These are phyloP conservation scores for Noctua comes DNA, from an alignment of 2,888 invertebrate genomes.

Conservation along the genomic window DNA sequence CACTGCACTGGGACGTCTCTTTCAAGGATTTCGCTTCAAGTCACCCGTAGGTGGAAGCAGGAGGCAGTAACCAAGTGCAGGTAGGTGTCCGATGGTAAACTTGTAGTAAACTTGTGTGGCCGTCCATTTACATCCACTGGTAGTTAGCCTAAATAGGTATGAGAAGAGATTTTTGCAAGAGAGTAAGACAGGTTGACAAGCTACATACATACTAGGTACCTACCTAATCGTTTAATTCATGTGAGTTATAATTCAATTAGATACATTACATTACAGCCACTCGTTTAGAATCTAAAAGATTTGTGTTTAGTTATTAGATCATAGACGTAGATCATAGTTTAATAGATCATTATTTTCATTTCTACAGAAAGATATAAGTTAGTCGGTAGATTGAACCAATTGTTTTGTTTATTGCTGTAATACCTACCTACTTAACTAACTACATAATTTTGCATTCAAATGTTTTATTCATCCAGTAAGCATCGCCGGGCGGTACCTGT, in stretches of 20 bases:
- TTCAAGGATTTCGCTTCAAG: constrained; percentile 28
- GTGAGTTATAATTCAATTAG: not conserved
- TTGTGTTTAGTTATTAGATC: too few relatives aligned
- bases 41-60: constrained; percentile 7
- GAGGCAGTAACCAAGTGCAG: not conserved
- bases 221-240: not conserved
- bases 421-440: not conserved
- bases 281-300: not conserved
- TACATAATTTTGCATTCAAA: not conserved
- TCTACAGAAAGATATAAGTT: not conserved
- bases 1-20: not conserved
- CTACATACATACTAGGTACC: not conserved
- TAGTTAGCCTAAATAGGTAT: too few relatives aligned
- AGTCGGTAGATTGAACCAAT: not conserved
- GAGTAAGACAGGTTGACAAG: not conserved
- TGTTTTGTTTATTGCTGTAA: not conserved
- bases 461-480: not conserved
- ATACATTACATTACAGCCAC: not conserved
- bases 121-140: not conserved
- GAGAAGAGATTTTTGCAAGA: not conserved
- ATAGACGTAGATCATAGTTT: too few relatives aligned
- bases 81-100: not conserved
- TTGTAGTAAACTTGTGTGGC: too few relatives aligned
- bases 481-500: not conserved
- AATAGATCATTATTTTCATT: not conserved